Base-by-base conservation (phyloP, 2,888 invertebrate genomes). In the Plagiodera versicolora region DNA sequence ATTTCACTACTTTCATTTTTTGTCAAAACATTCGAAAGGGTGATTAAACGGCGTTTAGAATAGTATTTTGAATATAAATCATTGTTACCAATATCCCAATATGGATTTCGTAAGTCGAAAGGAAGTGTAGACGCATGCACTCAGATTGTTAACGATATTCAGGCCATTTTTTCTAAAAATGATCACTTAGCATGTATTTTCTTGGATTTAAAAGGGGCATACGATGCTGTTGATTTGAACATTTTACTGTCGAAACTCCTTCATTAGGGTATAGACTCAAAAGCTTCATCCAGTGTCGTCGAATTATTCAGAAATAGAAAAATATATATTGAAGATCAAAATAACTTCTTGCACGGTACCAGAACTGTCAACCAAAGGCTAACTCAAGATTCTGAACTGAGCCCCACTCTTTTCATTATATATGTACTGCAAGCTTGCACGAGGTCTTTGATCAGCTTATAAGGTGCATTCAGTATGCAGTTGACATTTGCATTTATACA, bases 161-260 rank as follows among this genome's bases (percentile, higher is more conserved):
- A 50, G 28, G 2, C 3, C 28, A 30, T 10, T 28, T 50, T 50
- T 28, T 19, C 50, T 24, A 8, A 16, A 20, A 50, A 28, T 32
- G 50, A 50, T n/a, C n/a, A n/a, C n/a, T n/a, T n/a, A n/a, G n/a
- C n/a, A n/a, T n/a, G n/a, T n/a, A n/a, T n/a, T n/a, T n/a, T n/a
- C n/a, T n/a, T n/a, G n/a, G n/a, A n/a, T 28, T 14, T 50, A 5
- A 50, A 24, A 50, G 50, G 50, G 17, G 50, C 50, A n/a, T 48
- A 48, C 16, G 48, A 48, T 48, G 19, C 19, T 19, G 19, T 48
- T 24, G 24, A 19, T 24, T 28, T 50, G 30, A 50, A 50, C 50
- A 48, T 24, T 2, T 24, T 50, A 24, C 50, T 16, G 3, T 24
- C 28, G n/a, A 50, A 28, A 45, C 45, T 45, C 45, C 9, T 18